phyloP scores from a whole-genome alignment of 2,888 invertebrate species.

The Euplagia quadripunctaria region DNA sequence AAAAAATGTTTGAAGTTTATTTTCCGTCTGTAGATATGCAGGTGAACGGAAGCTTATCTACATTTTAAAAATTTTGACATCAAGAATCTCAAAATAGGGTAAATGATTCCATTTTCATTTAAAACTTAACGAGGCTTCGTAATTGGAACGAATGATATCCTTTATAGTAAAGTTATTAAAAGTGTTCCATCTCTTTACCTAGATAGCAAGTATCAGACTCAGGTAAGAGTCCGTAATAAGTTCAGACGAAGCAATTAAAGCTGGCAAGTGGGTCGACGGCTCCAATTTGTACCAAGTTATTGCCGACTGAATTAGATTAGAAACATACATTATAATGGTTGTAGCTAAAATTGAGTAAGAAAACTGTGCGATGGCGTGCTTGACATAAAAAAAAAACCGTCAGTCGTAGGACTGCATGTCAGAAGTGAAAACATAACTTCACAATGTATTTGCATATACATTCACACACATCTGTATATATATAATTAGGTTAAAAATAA shows the following conservation, averaged over 20 bases:
- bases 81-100: too few relatives aligned
- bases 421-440: too few relatives aligned
- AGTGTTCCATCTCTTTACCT: slow-evolving; percentile 4
- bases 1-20: too few relatives aligned
- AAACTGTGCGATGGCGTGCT: neutral
- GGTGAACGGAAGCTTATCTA: too few relatives aligned
- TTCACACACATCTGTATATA: too few relatives aligned
- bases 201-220: slow-evolving; percentile 16
- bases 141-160: neutral
- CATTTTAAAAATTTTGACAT: too few relatives aligned
- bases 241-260: slow-evolving; percentile 66
- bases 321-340: slow-evolving; percentile 29
- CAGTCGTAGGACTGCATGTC: too few relatives aligned
- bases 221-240: slow-evolving; percentile 57
- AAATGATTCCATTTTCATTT: neutral
- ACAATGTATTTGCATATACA: too few relatives aligned
- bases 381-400: too few relatives aligned
- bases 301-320: slow-evolving; percentile 52
- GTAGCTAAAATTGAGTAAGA: slow-evolving; percentile 6
- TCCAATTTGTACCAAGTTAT: slow-evolving; percentile 64
- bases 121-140: neutral
- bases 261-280: slow-evolving; percentile 57
- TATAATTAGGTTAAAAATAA: too few relatives aligned
- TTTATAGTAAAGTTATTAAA: neutral
- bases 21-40: too few relatives aligned